Evolutionary conservation across 2,113 vertebrate genomes (phyloP).

Genomic region (Microtus oregoni): DNA sequence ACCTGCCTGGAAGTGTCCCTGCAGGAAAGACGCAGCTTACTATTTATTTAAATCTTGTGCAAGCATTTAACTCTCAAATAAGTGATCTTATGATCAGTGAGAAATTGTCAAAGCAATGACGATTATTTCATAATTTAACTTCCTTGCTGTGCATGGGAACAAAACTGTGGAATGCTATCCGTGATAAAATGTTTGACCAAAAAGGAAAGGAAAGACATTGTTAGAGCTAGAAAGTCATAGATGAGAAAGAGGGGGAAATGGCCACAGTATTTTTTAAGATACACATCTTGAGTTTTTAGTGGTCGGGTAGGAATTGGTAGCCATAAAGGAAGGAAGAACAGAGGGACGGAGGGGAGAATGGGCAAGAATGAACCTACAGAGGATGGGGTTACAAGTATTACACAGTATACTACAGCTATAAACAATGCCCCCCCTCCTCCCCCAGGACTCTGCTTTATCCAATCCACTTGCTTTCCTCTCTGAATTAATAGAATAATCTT

Average conservation of each 20-base stretch:
- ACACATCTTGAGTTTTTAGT: background rate
- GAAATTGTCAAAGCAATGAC: background rate
- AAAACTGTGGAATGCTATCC: background rate
- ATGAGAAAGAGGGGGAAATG: background rate
- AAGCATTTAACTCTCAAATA: background rate
- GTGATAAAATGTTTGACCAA: background rate
- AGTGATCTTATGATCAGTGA: background rate
- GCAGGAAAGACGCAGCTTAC: background rate
- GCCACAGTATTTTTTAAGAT: background rate
- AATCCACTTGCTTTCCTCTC: background rate
- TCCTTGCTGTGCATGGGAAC: background rate
- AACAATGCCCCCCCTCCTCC: background rate
- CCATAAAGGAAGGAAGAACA: background rate
- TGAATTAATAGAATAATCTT: background rate
- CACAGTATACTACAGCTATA: background rate
- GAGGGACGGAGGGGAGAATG: background rate
- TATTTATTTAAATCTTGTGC: background rate
- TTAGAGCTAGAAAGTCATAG: background rate
- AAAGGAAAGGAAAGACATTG: constrained; percentile 12
- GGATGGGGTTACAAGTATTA: background rate
- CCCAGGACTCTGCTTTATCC: background rate
- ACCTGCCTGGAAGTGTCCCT: background rate
- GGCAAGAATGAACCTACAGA: background rate
- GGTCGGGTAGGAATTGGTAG: background rate
- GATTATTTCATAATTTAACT: constrained; percentile 19